phyloP scores from a whole-genome alignment of 2,113 vertebrate species.

The Oreochromis spilurus region DNA sequence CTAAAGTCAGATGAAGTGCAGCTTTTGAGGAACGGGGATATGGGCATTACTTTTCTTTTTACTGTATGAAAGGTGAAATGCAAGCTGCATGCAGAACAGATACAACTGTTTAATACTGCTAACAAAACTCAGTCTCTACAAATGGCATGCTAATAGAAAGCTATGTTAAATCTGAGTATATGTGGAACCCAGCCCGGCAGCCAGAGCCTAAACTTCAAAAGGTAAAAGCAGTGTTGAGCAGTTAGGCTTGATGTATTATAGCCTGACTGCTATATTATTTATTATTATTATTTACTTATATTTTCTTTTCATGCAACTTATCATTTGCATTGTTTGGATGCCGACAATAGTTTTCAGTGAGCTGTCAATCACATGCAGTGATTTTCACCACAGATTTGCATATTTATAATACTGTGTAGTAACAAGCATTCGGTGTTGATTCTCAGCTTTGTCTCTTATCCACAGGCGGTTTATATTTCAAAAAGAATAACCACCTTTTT shows the following conservation, averaged over 20 bases:
- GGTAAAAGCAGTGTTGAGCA: background rate
- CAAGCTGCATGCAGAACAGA: background rate
- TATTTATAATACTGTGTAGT: background rate
- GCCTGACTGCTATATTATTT: background rate
- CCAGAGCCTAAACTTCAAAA: background rate
- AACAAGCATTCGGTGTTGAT: accelerated
- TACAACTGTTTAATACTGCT: background rate
- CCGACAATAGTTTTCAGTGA: background rate
- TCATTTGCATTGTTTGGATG: background rate
- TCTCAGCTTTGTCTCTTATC: background rate
- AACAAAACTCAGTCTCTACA: background rate
- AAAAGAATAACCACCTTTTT: background rate
- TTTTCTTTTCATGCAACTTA: background rate
- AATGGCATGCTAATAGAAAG: background rate
- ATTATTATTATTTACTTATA: background rate
- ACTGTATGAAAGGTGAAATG: background rate
- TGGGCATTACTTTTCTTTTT: background rate
- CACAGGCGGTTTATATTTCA: background rate
- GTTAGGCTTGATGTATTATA: background rate
- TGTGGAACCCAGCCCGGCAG: background rate
- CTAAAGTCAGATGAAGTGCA: background rate
- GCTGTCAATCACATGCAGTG: background rate
- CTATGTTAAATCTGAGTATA: accelerated
- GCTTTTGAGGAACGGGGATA: accelerated
- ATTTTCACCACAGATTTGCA: background rate